A percentile compares a stretch with the other conserved stretches of the same genome.
These are phyloP conservation scores for Ataeniobius toweri DNA, from an alignment of 2,797 vertebrate species.

Conservation along the genomic window DNA sequence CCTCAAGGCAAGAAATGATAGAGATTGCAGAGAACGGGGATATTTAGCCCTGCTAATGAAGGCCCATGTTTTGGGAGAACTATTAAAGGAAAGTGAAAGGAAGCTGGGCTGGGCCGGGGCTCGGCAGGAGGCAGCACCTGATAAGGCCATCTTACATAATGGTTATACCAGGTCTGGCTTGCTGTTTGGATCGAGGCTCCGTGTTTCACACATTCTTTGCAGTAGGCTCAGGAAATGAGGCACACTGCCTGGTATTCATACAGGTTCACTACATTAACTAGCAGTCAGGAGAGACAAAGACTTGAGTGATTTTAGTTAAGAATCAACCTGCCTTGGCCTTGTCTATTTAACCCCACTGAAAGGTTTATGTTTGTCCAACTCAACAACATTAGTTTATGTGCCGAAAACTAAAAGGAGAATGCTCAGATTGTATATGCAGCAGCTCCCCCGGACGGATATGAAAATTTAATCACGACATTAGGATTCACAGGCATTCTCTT, in stretches of 20 bases:
- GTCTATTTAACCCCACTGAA: conserved; percentile 70
- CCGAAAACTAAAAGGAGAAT: conserved; percentile 72
- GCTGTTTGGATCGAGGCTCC: conserved; percentile 59
- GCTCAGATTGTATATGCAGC: conserved; percentile 77
- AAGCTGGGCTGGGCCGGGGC: conserved; percentile 62
- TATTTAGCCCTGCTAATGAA: conserved; percentile 87
- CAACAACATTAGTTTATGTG: conserved; percentile 57
- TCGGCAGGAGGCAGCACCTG: conserved; percentile 78
- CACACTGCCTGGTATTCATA: conserved; percentile 35
- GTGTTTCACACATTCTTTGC: conserved; percentile 47
- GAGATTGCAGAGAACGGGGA: conserved; percentile 84
- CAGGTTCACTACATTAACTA: conserved; percentile 25
- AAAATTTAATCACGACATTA: conserved; percentile 82
- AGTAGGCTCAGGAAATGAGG: conserved; percentile 25
- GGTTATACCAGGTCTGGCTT: conserved; percentile 60
- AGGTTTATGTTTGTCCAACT: conserved; percentile 59
- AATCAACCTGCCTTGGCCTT: conserved; percentile 30
- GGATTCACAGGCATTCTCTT: conserved; percentile 77
- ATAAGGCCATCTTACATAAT: conserved; percentile 83
- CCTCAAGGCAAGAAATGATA: conserved; percentile 84
- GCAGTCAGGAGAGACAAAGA: conserved; percentile 42
- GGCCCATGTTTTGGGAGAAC: conserved; percentile 79
- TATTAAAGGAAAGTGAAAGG: conserved; percentile 57
- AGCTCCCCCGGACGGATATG: conserved; percentile 72
- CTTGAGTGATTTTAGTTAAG: conserved; percentile 43